phyloP scores from a whole-genome alignment of 2,113 vertebrate genomes.

The Numida meleagris region DNA sequence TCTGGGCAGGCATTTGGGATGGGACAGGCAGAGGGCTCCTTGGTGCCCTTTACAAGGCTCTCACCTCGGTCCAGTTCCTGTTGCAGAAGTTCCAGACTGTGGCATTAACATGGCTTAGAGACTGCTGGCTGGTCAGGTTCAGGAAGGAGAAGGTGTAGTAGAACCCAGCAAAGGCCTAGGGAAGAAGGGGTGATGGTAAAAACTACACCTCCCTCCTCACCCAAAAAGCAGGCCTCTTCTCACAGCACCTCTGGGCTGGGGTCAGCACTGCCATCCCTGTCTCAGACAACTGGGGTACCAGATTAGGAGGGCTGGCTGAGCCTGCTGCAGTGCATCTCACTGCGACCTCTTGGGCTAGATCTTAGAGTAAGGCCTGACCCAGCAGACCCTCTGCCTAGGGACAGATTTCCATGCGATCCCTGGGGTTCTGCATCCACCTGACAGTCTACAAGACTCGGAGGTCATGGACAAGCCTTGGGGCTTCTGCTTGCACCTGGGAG shows the following conservation, averaged over 20 bases:
- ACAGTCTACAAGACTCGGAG: neutral
- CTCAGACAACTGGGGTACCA: neutral
- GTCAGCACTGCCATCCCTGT: neutral
- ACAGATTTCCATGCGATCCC: neutral
- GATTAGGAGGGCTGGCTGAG: neutral
- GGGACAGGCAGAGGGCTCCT: neutral
- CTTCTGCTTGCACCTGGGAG: neutral
- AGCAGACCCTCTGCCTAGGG: no score
- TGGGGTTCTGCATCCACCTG: neutral
- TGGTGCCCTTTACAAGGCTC: neutral
- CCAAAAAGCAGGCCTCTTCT: neutral
- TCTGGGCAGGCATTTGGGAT: neutral
- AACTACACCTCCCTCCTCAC: neutral
- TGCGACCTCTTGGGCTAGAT: neutral
- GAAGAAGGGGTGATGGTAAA: neutral
- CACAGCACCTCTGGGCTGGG: neutral
- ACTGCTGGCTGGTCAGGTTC: conserved; percentile 75
- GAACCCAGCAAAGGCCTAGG: conserved; percentile 83
- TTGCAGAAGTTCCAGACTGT: conserved; percentile 76
- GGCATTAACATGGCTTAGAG: conserved; percentile 43
- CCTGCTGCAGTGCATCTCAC: neutral
- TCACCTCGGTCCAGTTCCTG: conserved; percentile 77
- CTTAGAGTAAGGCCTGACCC: neutral
- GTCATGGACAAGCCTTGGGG: neutral
- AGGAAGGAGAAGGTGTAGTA: conserved; percentile 84